These are phyloP conservation scores for Xenus cinereus DNA, from an alignment of 2,113 vertebrate genomes.

Conservation along the genomic window DNA sequence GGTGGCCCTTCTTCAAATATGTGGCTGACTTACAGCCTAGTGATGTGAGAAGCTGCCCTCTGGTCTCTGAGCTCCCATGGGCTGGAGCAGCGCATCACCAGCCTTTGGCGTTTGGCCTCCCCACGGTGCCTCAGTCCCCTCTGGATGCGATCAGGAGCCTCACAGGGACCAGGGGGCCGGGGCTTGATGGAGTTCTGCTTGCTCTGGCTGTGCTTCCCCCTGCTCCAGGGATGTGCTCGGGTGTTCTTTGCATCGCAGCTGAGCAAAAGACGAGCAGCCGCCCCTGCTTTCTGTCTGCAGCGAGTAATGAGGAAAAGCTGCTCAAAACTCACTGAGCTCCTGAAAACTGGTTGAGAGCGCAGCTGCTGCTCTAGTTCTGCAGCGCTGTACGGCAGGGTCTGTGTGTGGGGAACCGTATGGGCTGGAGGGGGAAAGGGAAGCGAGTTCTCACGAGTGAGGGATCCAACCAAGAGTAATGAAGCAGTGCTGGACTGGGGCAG, in stretches of 20 bases:
- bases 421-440: not conserved
- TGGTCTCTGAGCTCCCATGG: not conserved
- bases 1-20: not conserved
- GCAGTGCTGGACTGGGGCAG: accelerated
- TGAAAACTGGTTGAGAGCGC: not conserved
- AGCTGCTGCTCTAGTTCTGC: not conserved
- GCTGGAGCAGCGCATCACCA: not conserved
- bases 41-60: not conserved
- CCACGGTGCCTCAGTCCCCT: accelerated
- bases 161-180: not conserved
- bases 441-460: accelerated
- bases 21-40: not conserved
- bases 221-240: accelerated
- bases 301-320: accelerated
- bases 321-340: not conserved
- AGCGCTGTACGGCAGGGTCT: not conserved
- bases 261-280: not conserved
- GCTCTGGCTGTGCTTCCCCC: not conserved
- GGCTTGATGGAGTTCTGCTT: not conserved
- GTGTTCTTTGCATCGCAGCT: not conserved
- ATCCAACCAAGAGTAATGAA: not conserved
- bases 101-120: accelerated
- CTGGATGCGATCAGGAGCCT: not conserved
- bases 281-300: not conserved
- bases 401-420: not conserved